These are phyloP conservation scores for Chanos chanos DNA, from an alignment of 2,797 vertebrate genomes.

Conservation along the genomic window DNA sequence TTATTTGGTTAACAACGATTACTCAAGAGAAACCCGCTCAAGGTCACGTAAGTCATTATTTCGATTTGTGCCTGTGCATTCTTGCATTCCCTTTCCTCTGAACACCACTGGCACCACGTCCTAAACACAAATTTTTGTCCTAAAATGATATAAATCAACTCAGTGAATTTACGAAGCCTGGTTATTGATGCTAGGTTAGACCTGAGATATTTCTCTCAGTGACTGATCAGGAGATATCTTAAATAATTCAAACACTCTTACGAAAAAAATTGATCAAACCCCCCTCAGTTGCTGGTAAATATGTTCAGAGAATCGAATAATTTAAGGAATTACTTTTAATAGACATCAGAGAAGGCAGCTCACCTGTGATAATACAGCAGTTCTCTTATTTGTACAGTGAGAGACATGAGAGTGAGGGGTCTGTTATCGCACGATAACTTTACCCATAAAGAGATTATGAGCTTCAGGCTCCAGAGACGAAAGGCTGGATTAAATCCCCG, in stretches of 20 bases:
- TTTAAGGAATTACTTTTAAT: slow-evolving; percentile 60
- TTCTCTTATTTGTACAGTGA: slow-evolving; percentile 60
- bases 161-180: too few relatives aligned
- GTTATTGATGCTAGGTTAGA: too few relatives aligned
- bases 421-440: slow-evolving; percentile 72
- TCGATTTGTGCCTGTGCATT: slow-evolving; percentile 7
- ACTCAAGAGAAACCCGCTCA: background rate
- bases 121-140: background rate
- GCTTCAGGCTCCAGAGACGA: slow-evolving; percentile 60
- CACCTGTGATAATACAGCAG: slow-evolving; percentile 58
- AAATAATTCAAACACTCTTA: background rate
- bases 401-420: slow-evolving; percentile 64
- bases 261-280: background rate
- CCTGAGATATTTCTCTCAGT: too few relatives aligned
- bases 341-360: slow-evolving; percentile 57
- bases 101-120: background rate
- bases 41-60: slow-evolving; percentile 1
- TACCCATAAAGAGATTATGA: slow-evolving; percentile 68
- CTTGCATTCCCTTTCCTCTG: background rate
- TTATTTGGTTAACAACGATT: slow-evolving; percentile 24
- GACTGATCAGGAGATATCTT: too few relatives aligned
- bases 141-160: background rate
- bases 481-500: slow-evolving; percentile 57
- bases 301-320: slow-evolving; percentile 66
- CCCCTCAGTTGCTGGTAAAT: slow-evolving; percentile 56